Evolutionary conservation across 2,113 vertebrate species (phyloP).

Genomic region (mouse (Mus musculus)): DNA sequence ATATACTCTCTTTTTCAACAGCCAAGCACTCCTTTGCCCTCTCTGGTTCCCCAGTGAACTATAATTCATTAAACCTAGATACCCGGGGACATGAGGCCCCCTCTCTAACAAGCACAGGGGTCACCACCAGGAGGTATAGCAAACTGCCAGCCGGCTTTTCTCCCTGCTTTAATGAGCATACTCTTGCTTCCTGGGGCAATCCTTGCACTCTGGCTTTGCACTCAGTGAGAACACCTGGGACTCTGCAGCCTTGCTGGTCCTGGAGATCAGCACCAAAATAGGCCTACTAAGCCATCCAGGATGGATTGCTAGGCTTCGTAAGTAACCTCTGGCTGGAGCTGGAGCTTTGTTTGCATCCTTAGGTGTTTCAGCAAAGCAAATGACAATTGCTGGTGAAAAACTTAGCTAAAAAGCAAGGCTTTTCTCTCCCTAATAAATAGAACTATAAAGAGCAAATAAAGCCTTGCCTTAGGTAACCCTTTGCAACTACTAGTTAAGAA

Average conservation of each 20-base stretch:
- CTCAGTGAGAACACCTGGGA: slow-evolving; percentile 83
- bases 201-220: slow-evolving; percentile 53
- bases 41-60: slow-evolving; percentile 67
- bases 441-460: slow-evolving; percentile 41
- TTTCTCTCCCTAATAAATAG: slow-evolving; percentile 64
- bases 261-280: slow-evolving; percentile 80
- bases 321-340: slow-evolving; percentile 84
- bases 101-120: slow-evolving; percentile 74
- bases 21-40: slow-evolving; percentile 49
- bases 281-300: slow-evolving; percentile 74
- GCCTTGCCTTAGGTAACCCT: background rate
- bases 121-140: slow-evolving; percentile 76
- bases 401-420: slow-evolving; percentile 74
- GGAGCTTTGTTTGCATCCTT: slow-evolving; percentile 76
- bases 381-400: slow-evolving; percentile 70
- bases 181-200: slow-evolving; percentile 77
- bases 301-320: slow-evolving; percentile 82
- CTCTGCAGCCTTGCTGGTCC: slow-evolving; percentile 72
- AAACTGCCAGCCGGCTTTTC: slow-evolving; percentile 62
- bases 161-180: slow-evolving; percentile 85
- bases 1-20: slow-evolving; percentile 32
- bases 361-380: slow-evolving; percentile 76
- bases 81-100: slow-evolving; percentile 21
- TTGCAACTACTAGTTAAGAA: background rate
- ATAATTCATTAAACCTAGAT: slow-evolving; percentile 70